These are phyloP conservation scores for Tribolium madens DNA, from an alignment of 1,140 invertebrate species.

Conservation along the genomic window DNA sequence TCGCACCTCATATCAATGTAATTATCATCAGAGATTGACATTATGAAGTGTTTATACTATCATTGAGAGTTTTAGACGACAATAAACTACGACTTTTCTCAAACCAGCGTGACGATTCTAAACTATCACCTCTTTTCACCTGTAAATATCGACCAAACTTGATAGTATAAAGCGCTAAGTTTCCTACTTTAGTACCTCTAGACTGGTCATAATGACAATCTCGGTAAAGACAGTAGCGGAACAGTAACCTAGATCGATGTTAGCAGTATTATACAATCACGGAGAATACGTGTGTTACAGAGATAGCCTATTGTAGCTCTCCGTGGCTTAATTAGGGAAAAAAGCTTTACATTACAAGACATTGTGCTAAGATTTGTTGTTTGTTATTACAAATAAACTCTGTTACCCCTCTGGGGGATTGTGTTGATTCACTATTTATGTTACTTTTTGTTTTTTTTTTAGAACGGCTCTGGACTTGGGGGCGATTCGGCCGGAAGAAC, in stretches of 20 bases:
- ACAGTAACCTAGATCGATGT: conserved; percentile 39
- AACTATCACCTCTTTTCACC: not conserved
- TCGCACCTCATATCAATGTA: not conserved
- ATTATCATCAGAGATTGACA: conserved; percentile 47
- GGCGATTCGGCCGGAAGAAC: conserved; percentile 79
- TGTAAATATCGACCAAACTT: conserved; percentile 21
- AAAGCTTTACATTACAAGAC: too few relatives aligned
- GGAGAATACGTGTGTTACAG: too few relatives aligned
- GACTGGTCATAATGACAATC: conserved; percentile 48
- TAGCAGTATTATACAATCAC: conserved; percentile 49
- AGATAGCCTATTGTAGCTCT: conserved; percentile 24
- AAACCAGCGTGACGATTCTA: conserved; percentile 36
- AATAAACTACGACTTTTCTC: conserved; percentile 17
- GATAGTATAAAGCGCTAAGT: conserved; percentile 31
- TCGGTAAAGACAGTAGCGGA: conserved; percentile 43
- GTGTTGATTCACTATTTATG: conserved; percentile 67
- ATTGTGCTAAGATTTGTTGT: conserved; percentile 56
- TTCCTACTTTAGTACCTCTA: conserved; percentile 9
- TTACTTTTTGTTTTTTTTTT: conserved; percentile 74
- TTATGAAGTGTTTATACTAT: conserved; percentile 47
- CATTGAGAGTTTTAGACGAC: not conserved
- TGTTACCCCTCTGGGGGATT: conserved; percentile 51
- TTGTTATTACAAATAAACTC: conserved; percentile 45
- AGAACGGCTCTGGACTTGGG: conserved; percentile 83
- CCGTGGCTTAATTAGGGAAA: conserved; percentile 39